These are phyloP conservation scores for Panopea generosa DNA, from an alignment of 2,888 invertebrate genomes.

Conservation along the genomic window DNA sequence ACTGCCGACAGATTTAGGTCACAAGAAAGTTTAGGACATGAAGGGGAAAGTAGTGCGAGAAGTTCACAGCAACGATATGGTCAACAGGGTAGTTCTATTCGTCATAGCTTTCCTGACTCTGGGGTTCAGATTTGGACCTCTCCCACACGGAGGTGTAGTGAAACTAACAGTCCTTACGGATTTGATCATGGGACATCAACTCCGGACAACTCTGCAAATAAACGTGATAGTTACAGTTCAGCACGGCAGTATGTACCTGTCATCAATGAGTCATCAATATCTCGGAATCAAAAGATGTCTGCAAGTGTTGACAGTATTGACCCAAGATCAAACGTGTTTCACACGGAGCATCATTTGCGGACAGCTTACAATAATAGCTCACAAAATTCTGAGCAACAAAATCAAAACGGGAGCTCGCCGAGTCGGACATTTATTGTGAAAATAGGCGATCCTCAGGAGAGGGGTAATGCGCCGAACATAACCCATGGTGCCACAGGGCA, in stretches of 20 bases:
- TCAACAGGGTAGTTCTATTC: constrained; percentile 40
- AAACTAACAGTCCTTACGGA: constrained; percentile 54
- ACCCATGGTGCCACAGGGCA: constrained; percentile 10
- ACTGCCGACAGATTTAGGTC: constrained; percentile 51
- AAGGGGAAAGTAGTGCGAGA: constrained; percentile 6
- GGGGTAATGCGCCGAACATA: constrained; percentile 50
- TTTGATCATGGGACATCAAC: constrained; percentile 49
- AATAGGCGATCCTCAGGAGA: constrained; percentile 60
- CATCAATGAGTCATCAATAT: constrained; percentile 60
- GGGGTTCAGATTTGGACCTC: constrained; percentile 59
- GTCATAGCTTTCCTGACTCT: constrained; percentile 72
- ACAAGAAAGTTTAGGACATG: constrained; percentile 51
- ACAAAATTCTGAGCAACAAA: constrained; percentile 57
- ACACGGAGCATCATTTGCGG: constrained; percentile 64
- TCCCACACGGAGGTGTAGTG: constrained; percentile 43
- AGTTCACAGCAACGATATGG: constrained; percentile 31
- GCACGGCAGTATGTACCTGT: constrained; percentile 75
- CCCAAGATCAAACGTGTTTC: constrained; percentile 58
- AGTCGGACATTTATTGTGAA: constrained; percentile 71
- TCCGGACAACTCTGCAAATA: constrained; percentile 36
- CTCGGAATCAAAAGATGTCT: constrained; percentile 64
- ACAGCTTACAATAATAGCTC: constrained; percentile 60
- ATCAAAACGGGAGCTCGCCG: constrained; percentile 53
- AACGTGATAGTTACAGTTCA: constrained; percentile 44
- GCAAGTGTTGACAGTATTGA: constrained; percentile 72